These are phyloP conservation scores for Peromyscus aztecus DNA, from an alignment of 2,797 vertebrate species.

Conservation along the genomic window DNA sequence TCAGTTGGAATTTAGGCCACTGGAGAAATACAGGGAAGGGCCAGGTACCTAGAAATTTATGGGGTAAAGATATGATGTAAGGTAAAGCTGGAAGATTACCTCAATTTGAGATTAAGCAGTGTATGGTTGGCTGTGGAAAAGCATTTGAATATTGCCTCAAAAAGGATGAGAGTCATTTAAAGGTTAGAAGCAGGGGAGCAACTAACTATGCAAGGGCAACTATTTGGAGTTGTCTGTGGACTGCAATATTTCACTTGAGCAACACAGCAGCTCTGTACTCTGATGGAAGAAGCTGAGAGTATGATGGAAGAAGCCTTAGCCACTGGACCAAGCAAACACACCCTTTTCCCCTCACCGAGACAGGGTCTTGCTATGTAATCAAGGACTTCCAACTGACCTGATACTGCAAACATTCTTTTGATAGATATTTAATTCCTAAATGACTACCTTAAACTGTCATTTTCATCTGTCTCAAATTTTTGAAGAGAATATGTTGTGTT, in stretches of 20 bases:
- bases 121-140: background rate
- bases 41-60: background rate
- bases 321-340: background rate
- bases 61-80: background rate
- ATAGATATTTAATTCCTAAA: background rate
- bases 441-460: background rate
- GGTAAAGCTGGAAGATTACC: background rate
- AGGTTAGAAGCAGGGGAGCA: background rate
- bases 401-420: background rate
- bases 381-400: background rate
- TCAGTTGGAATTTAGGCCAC: background rate
- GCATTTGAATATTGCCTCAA: background rate
- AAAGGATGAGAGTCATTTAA: background rate
- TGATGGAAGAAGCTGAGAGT: background rate
- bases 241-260: background rate
- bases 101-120: no score
- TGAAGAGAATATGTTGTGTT: background rate
- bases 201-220: no score
- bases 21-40: background rate
- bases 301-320: background rate
- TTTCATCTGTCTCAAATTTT: slow-evolving; percentile 46
- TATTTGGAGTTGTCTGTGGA: no score
- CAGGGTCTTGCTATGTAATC: background rate
- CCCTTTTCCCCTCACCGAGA: rapidly evolving
- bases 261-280: no score